Base-by-base conservation (phyloP, 2,797 vertebrate genomes). In the Poeciliopsis infans region DNA sequence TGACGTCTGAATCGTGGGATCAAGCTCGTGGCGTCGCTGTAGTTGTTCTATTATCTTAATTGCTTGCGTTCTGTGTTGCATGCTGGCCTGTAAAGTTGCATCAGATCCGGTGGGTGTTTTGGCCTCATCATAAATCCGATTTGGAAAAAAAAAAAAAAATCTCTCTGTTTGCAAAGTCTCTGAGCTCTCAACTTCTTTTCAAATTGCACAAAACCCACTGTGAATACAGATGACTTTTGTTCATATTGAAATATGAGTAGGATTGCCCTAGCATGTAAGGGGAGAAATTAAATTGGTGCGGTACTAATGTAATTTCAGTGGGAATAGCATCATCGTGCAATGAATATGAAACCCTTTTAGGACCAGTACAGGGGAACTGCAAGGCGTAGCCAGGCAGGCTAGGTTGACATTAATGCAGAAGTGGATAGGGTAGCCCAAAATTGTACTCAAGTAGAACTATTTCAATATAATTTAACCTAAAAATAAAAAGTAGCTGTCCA, bases 221-320 rank as follows among this genome's bases (percentile, higher is more conserved):
- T 92, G 89, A 92, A 93, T 93, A 88, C 89, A 86, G 86, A 93
- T 87, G 87, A 91, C 92, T 91, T 51, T 76, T 85, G 90, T 92
- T 89, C 89, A 88, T 88, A 87, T 82, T 82, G 76, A 89, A 91
- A 89, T 87, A 85, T 85, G 69, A 43, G 75, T 78, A 83, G 90
- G 87, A 91, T 92, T 91, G 88, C 78, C 68, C 90, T 80, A 82
- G 89, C 89, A 84, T 94, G 87, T 87, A 87, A 70, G 55, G 91
- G 92, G 92, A 91, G 81, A 83, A 88, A 75, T 39, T 11, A 78
- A 91, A 87, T 90, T 81, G 88, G 87, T 82, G 70, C 23, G 8
- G 46, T 84, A 78, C 75, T 49, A 76, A 85, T 80, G 41, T 74
- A 79, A 72, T 79, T 89, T 86, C 87, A 70, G 13, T 41, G 7